phyloP scores from a whole-genome alignment of 2,797 vertebrate genomes.

The Simalia tracyae region DNA sequence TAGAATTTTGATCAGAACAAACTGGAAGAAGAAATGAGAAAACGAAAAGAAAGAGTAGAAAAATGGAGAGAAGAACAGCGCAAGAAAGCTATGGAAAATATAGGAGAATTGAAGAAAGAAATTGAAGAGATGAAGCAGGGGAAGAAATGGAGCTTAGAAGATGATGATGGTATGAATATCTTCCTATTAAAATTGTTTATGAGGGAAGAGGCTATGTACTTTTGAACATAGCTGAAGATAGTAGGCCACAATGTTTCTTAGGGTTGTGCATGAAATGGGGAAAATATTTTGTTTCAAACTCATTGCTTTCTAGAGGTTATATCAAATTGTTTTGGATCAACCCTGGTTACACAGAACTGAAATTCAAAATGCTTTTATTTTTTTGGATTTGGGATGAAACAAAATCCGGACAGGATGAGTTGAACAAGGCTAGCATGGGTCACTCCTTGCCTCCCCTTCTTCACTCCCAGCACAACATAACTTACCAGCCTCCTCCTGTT shows the following conservation, averaged over 20 bases:
- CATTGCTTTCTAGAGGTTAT: background rate
- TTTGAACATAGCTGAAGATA: background rate
- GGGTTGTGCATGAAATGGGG: background rate
- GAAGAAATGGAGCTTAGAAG: constrained; percentile 98
- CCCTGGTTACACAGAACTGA: background rate
- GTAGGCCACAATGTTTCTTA: background rate
- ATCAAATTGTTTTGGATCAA: background rate
- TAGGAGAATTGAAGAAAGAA: constrained; percentile 96
- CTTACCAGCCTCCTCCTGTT: no score
- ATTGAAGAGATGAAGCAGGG: constrained; percentile 98
- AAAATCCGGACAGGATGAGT: background rate
- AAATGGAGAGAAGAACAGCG: constrained; percentile 98
- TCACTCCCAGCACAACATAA: no score
- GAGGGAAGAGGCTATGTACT: background rate
- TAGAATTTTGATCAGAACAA: constrained; percentile 99
- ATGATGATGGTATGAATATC: constrained; percentile 87
- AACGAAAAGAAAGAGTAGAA: constrained; percentile 96
- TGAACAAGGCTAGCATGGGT: no score
- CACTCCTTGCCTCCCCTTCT: no score
- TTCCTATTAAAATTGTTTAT: constrained; percentile 4
- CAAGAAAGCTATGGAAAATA: constrained; percentile 96
- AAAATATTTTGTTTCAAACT: background rate
- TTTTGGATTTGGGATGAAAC: background rate
- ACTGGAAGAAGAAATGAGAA: constrained; percentile 98
- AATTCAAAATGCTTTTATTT: background rate